Percentiles rank a stretch among this genome's conserved stretches.
These are phyloP conservation scores for Drosophila funebris DNA, from an alignment of 1,140 invertebrate genomes.

Conservation along the genomic window DNA sequence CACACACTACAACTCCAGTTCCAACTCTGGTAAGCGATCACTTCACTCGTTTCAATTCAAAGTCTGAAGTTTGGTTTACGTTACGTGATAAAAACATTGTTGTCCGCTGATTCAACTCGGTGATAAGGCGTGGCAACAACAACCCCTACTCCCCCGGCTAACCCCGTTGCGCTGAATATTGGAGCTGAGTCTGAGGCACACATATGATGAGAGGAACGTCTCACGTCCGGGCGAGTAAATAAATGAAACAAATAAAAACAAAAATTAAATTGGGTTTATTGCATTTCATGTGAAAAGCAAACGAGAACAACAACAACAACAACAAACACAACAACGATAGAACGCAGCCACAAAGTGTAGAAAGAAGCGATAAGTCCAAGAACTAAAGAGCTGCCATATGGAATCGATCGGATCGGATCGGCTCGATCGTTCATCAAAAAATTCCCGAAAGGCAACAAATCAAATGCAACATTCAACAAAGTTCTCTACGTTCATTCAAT, in stretches of 20 bases:
- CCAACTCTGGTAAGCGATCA: neutral
- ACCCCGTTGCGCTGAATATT: neutral
- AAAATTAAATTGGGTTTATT: slow-evolving; percentile 79
- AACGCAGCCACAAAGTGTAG: neutral
- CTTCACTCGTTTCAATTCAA: neutral
- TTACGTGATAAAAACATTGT: slow-evolving; percentile 70
- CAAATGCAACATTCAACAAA: slow-evolving; percentile 17
- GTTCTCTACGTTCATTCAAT: slow-evolving; percentile 16
- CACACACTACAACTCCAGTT: neutral
- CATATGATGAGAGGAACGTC: neutral
- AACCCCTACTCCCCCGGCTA: slow-evolving; percentile 5
- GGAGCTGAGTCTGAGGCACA: neutral
- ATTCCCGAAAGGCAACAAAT: slow-evolving; percentile 12
- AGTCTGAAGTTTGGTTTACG: slow-evolving; percentile 37
- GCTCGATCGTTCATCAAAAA: too few species aligned
- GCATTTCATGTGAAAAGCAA: slow-evolving; percentile 78
- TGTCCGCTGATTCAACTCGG: slow-evolving; percentile 53
- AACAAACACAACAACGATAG: too few species aligned
- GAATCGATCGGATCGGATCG: slow-evolving; percentile 12
- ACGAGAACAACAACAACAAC: slow-evolving; percentile 26
- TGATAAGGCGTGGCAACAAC: slow-evolving; percentile 52
- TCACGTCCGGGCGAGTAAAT: slow-evolving; percentile 63
- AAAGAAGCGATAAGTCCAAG: slow-evolving; percentile 25
- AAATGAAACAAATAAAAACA: slow-evolving; percentile 77
- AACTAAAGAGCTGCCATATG: slow-evolving; percentile 33